Evolutionary conservation across 2,888 invertebrate genomes (phyloP), one percentile per base, ranked within the genome.

Genomic region (Parnassius glacialis): DNA sequence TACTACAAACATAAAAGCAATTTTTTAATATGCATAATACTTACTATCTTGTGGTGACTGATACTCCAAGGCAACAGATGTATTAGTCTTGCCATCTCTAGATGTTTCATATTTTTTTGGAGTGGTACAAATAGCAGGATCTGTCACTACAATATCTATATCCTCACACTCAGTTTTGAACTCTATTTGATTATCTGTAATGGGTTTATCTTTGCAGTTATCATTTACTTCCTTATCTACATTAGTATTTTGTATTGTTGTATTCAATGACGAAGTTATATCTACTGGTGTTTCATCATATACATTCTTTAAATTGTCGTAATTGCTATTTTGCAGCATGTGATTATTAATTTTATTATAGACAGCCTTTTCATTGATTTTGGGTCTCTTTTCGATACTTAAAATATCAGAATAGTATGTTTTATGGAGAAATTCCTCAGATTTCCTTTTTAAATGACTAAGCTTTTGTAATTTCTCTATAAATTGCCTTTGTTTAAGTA

Each of bases 131-230:
- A 87, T 81, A 13, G 89, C 88, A 48, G 89, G 88, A 63, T 91
- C 91, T 9, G 87, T 85, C 45, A 90, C 84, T 68, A 88, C 83
- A 56, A 90, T 90, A 66, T 90, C 91, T 75, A 83, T 81, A 57
- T 90, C 90, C 76, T 91, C 90, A 78, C 86, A 88, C 82, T 91
- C 91, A 2, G 88, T 85, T 78, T 91, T 91, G 52, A 90, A 67
- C 67, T 90, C 90, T 59, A 88, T 57, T 20, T 75, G 70, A 70
- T 74, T 78, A 43, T 85, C 80, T 55, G 76, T 67, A 20, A 64
- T 16, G 25, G 77, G 70, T 63, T 76, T 79, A 41, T 83, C 83
- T 67, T 81, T 84, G 70, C 68, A 74, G 64, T 78, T 78, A 16
- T 88, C 85, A 74, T 68, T 76, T 9, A 67, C 58, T 64, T 87